phyloP scores from a whole-genome alignment of 1,140 invertebrate genomes.

The Drosophila lowei region DNA sequence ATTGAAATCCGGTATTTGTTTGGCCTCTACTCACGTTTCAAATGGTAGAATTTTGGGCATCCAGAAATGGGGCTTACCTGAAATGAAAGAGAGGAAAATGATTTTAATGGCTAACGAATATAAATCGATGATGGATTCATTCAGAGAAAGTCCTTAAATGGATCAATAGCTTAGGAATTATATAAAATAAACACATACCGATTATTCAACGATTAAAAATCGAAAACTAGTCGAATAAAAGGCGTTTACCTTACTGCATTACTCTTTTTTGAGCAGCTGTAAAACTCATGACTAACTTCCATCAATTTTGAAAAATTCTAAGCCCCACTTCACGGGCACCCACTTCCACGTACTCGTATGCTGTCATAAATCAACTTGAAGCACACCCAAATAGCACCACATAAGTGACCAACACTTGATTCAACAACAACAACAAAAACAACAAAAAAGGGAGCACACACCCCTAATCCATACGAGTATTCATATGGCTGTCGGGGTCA shows the following conservation, averaged over 20 bases:
- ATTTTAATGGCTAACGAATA: not conserved
- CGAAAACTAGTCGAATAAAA: too few species aligned
- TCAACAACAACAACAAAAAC: conserved; percentile 36
- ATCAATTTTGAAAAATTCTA: conserved; percentile 6
- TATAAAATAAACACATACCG: too few species aligned
- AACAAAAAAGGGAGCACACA: too few species aligned
- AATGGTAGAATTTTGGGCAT: not conserved
- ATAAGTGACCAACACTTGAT: conserved; percentile 51
- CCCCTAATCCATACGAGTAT: conserved; percentile 6
- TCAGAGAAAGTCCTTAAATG: too few species aligned
- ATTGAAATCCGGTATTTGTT: not conserved
- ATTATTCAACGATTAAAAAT: too few species aligned
- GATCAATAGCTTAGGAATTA: too few species aligned
- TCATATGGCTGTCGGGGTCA: not conserved
- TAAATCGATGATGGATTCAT: too few species aligned
- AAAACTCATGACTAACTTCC: conserved; percentile 6
- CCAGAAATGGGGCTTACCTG: conserved; percentile 29
- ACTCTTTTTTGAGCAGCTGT: conserved; percentile 28
- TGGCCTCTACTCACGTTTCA: conserved; percentile 13
- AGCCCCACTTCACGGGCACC: not conserved
- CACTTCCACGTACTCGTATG: conserved; percentile 12
- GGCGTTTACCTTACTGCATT: too few species aligned
- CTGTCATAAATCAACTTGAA: conserved; percentile 43
- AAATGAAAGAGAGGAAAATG: conserved; percentile 3
- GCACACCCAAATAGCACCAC: conserved; percentile 16